Percentiles rank a stretch among this genome's conserved stretches.
Evolutionary conservation across 2,888 invertebrate species (phyloP).

Genomic region (Lasioglossum calceatum): DNA sequence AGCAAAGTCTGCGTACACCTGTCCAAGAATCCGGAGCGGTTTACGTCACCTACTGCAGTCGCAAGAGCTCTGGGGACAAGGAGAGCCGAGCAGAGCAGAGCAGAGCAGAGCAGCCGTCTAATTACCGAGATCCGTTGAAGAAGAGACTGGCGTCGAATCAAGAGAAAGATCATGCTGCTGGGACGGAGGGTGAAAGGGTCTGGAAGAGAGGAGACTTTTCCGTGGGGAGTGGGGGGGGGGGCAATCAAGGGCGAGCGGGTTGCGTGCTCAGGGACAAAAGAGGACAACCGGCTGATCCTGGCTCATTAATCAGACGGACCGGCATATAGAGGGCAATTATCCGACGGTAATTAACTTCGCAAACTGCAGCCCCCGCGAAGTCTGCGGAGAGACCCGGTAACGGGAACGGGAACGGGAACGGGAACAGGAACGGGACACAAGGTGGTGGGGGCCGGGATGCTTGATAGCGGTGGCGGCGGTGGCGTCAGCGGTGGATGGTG

Average conservation of each 20-base stretch:
- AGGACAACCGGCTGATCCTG: slow-evolving; percentile 46
- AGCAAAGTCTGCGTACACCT: neutral
- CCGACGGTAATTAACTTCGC: slow-evolving; percentile 81
- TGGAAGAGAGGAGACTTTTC: neutral
- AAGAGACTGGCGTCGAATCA: neutral
- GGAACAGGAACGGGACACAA: slow-evolving; percentile 10
- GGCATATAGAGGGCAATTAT: slow-evolving; percentile 79
- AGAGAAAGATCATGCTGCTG: neutral
- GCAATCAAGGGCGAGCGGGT: neutral
- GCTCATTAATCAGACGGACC: slow-evolving; percentile 78
- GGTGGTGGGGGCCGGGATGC: slow-evolving; percentile 28
- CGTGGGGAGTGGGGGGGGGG: neutral
- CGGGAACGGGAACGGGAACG: slow-evolving; percentile 9
- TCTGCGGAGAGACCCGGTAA: slow-evolving; percentile 57
- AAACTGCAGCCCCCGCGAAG: slow-evolving; percentile 75
- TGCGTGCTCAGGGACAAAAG: slow-evolving; percentile 36
- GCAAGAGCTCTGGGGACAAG: neutral
- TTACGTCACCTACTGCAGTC: neutral
- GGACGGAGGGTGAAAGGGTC: neutral
- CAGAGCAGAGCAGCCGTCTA: neutral
- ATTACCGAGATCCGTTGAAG: neutral
- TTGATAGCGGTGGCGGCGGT: slow-evolving; percentile 50
- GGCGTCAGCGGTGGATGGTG: slow-evolving; percentile 60
- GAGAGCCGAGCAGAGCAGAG: neutral
- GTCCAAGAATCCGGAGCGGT: neutral